These are phyloP conservation scores for Bufo gargarizans DNA, from an alignment of 2,113 vertebrate species.

Conservation along the genomic window DNA sequence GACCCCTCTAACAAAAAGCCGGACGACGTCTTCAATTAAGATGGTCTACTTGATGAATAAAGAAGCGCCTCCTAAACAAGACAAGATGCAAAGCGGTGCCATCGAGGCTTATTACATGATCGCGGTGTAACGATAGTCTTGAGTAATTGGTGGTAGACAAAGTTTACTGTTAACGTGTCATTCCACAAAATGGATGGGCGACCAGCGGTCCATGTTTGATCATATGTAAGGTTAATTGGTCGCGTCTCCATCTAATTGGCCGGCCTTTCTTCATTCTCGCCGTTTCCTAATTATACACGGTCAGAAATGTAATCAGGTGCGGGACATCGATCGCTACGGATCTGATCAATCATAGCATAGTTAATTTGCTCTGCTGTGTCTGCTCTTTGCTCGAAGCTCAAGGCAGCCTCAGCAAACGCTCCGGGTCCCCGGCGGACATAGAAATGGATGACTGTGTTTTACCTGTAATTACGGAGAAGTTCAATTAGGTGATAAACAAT, in stretches of 20 bases:
- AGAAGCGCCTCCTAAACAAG: background rate
- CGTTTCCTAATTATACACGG: constrained; percentile 58
- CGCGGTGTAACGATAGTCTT: background rate
- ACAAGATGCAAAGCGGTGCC: background rate
- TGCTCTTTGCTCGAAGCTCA: constrained; percentile 34
- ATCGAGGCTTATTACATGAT: background rate
- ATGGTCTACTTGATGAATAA: background rate
- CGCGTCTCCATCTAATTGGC: constrained; percentile 49
- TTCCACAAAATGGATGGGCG: background rate
- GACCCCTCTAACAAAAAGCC: too few relatives aligned
- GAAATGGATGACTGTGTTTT: constrained; percentile 48
- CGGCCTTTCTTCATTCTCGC: constrained; percentile 40
- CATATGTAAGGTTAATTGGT: constrained; percentile 34
- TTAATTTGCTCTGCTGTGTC: background rate
- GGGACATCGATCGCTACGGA: constrained; percentile 36
- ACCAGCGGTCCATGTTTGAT: background rate
- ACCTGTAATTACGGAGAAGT: constrained; percentile 54
- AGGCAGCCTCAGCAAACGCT: background rate
- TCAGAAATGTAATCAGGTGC: constrained; percentile 45
- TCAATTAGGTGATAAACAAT: constrained; percentile 57
- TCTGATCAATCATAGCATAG: constrained; percentile 51
- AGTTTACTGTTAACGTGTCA: constrained; percentile 26
- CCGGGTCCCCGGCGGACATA: constrained; percentile 19
- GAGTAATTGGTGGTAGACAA: constrained; percentile 2
- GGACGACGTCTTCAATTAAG: background rate